phyloP scores from a whole-genome alignment of 37 sponge, comb jelly and placozoan species.

The Halisarca cf. caerulea region DNA sequence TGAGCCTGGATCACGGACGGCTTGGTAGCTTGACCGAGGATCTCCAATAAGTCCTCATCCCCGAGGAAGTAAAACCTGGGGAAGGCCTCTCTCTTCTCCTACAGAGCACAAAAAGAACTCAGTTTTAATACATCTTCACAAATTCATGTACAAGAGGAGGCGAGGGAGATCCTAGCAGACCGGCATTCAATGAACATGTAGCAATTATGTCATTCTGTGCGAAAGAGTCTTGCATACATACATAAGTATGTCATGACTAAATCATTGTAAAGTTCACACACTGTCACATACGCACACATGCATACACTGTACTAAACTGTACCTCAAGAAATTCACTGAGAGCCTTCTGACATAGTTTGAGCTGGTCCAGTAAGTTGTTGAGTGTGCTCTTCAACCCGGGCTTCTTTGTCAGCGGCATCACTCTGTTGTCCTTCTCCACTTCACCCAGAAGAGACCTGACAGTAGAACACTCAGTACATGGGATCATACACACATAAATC shows the following conservation, averaged over 20 bases:
- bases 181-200: too few species aligned
- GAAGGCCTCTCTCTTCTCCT: slow-evolving; percentile 93
- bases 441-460: slow-evolving; percentile 76
- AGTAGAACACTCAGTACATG: neutral
- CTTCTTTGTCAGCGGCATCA: slow-evolving; percentile 77
- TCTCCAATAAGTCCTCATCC: slow-evolving; percentile 98
- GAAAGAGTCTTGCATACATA: too few species aligned
- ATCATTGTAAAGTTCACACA: too few species aligned
- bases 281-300: too few species aligned
- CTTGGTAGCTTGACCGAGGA: slow-evolving; percentile 96
- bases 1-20: slow-evolving; percentile 92
- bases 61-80: slow-evolving; percentile 99
- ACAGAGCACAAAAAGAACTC: neutral
- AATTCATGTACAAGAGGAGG: too few species aligned
- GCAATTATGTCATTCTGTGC: too few species aligned
- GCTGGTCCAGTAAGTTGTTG: slow-evolving; percentile 85
- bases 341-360: slow-evolving; percentile 93
- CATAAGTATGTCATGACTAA: too few species aligned
- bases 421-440: slow-evolving; percentile 66
- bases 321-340: slow-evolving; percentile 96
- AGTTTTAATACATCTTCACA: neutral
- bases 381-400: slow-evolving; percentile 71
- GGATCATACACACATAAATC: too few species aligned
- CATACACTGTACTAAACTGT: neutral
- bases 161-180: too few species aligned